These are phyloP conservation scores for Conus betulinus DNA, from an alignment of 1,140 invertebrate species.

Conservation along the genomic window DNA sequence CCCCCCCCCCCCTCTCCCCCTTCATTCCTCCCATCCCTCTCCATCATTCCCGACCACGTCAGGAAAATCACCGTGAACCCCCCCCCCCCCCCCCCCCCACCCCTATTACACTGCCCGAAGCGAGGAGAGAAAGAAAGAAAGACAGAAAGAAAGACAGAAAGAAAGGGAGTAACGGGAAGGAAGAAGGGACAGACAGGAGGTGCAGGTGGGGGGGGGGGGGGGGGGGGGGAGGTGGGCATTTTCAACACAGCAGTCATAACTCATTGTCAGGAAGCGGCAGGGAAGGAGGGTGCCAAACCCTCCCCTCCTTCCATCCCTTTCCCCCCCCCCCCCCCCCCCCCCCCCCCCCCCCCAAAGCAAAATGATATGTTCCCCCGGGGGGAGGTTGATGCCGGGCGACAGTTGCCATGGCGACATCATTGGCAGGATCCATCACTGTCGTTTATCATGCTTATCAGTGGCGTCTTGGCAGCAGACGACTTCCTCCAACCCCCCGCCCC, in stretches of 20 bases:
- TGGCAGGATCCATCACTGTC: conserved; percentile 63
- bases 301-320: no score
- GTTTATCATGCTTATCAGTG: conserved; percentile 60
- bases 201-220: neutral
- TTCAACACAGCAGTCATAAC: conserved; percentile 61
- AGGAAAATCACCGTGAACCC: neutral
- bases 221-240: conserved; percentile 36
- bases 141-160: no score
- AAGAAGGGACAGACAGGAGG: no score
- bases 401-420: conserved; percentile 63
- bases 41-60: no score
- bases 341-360: no score
- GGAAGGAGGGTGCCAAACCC: conserved; percentile 41
- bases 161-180: no score
- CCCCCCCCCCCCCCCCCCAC: neutral
- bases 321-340: no score
- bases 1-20: neutral
- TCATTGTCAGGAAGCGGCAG: conserved; percentile 52
- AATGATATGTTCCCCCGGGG: no score
- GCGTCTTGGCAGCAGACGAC: conserved; percentile 18
- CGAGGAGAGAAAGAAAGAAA: no score
- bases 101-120: neutral
- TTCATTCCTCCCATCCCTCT: neutral
- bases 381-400: conserved; percentile 57
- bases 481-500: neutral